Base-by-base conservation (phyloP, 2,797 vertebrate species). In the Myripristis murdjan region DNA sequence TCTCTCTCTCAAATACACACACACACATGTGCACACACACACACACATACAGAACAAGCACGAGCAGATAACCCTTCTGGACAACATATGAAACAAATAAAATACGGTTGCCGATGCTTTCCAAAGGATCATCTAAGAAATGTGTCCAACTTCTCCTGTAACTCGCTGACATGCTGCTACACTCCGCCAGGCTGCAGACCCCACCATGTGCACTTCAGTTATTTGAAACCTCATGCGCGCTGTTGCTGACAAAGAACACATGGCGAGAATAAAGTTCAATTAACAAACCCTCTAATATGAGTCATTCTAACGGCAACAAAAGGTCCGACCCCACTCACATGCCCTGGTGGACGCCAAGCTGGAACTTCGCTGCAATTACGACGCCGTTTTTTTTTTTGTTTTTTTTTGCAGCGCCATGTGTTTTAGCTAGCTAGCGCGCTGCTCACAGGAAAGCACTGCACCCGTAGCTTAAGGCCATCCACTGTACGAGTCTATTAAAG, bases 401-500 rank as follows among this genome's bases (percentile, higher is more conserved):
- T n/a, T n/a, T n/a, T n/a, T n/a, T n/a, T n/a, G n/a, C 37, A 49
- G 41, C 31, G n/a, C 48, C 46, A 41, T 26, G 37, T 64, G 78
- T 66, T 77, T 64, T 39, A 74, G 71, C 33, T 28, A 52, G 69
- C 62, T 69, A 71, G 64, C 54, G 18, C n/a, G 22, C 56, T 33
- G 54, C 74, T 73, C 67, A 49, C 53, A 46, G 64, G 37, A 11
- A 47, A 44, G 70, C 56, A 12, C 18, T 2, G 14, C 20, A 15
- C 20, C 58, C 26, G 51, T 33, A 16, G 39, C 22, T 62, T 11
- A 23, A 18, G 43, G 31, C 48, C 14, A 46, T 47, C 41, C 56
- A 70, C 63, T 58, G 65, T 60, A 54, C 41, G 72, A 67, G 76
- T 86, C 77, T 81, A 84, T 77, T 78, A 73, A 90, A 89, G 72